Evolutionary conservation across 2,888 invertebrate species (phyloP), one percentile per base, ranked within the genome.

Genomic region (Phragmatobia fuliginosa): DNA sequence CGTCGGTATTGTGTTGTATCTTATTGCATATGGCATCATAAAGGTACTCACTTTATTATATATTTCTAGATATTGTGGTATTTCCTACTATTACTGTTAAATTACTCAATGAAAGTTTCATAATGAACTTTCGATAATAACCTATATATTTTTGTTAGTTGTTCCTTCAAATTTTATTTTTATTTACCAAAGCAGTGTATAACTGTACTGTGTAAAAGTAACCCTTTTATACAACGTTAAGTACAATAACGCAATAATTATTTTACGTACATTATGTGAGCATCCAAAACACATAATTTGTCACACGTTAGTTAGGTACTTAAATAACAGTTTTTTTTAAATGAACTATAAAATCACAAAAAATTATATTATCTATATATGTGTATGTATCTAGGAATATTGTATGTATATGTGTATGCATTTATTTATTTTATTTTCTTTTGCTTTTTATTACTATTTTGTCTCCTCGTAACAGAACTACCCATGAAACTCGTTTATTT

Each of bases 1-100:
- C 83, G 81, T 78, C 84, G 83, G 85, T 88, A 87, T 87, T 87
- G 85, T 88, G 91, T 90, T 89, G 92, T 92, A 89, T 92, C 91
- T 91, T 91, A 92, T 89, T 91, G 91, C 91, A 90, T 88, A 87
- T 88, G 88, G 84, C 79, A 80, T 85, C 66, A 75, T 74, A 85
- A 85, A 88, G 85, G 88, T 83, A 83, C 76, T 74, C 65, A 71
- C 74, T 72, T 49, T 62, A 36, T n/a, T 68, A 32, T 79, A 70
- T 83, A 79, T 84, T 83, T 78, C 77, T 82, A 78, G 81, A 73
- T 80, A 77, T 80, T 66, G 32, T 38, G 28, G 33, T 66, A 60
- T 36, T 52, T 66, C 60, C 21, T 33, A 62, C n/a, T 36, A 61
- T 18, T 56, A 31, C 25, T 61, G 18, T 38, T 62, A 5, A 38